phyloP scores from a whole-genome alignment of 1,140 invertebrate species.

The Lordiphosa clarofinis region DNA sequence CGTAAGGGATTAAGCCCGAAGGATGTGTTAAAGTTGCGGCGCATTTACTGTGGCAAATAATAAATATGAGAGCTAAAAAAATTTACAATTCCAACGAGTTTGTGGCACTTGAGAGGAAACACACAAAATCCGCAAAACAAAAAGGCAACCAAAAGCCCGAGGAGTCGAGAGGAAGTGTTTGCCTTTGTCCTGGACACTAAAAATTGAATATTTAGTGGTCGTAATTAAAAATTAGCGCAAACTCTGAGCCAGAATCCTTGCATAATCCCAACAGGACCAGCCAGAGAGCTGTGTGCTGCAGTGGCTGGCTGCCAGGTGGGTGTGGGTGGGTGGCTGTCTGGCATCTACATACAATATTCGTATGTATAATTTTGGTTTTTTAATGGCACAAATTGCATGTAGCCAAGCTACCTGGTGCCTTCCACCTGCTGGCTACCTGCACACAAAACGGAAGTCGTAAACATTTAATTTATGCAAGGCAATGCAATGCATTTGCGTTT shows the following conservation, averaged over 20 bases:
- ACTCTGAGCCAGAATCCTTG: slow-evolving; percentile 18
- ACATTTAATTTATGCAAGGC: slow-evolving; percentile 71
- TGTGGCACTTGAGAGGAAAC: slow-evolving; percentile 55
- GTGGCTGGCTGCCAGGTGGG: no score
- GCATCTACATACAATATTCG: slow-evolving; percentile 37
- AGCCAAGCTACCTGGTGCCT: slow-evolving; percentile 18
- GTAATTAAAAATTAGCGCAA: slow-evolving; percentile 74
- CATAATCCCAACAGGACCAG: slow-evolving; percentile 33
- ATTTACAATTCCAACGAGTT: slow-evolving; percentile 62
- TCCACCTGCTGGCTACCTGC: slow-evolving; percentile 26
- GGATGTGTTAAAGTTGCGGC: slow-evolving; percentile 80
- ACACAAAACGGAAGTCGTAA: slow-evolving; percentile 65
- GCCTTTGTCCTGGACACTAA: slow-evolving; percentile 54
- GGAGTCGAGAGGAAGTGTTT: slow-evolving; percentile 57
- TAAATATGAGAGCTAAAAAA: slow-evolving; percentile 9
- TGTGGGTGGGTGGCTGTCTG: slow-evolving; percentile 12
- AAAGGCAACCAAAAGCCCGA: slow-evolving; percentile 46
- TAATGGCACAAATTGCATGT: slow-evolving; percentile 54
- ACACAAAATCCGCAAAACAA: slow-evolving; percentile 48
- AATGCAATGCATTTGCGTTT: slow-evolving; percentile 64
- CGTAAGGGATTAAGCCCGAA: slow-evolving; percentile 80
- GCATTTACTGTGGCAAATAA: slow-evolving; percentile 78
- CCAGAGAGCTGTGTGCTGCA: background rate
- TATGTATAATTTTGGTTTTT: slow-evolving; percentile 48
- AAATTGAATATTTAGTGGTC: slow-evolving; percentile 77